A percentile compares a stretch with the other conserved stretches of the same genome.
These are phyloP conservation scores for Coronaproctus castanopsis DNA, from an alignment of 2,888 invertebrate species.

Conservation along the genomic window DNA sequence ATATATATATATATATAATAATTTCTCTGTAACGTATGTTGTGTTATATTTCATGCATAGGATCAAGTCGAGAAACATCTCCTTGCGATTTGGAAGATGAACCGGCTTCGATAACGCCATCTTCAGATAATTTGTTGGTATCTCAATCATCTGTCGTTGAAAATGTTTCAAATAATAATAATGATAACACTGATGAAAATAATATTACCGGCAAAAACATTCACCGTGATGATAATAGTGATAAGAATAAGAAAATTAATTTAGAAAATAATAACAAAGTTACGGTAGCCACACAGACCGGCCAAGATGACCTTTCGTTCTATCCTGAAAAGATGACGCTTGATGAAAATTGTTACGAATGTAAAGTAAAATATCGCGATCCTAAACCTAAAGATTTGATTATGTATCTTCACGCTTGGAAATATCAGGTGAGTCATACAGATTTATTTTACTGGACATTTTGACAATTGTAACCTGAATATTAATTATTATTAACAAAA, in stretches of 20 bases:
- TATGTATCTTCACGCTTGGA: slow-evolving; percentile 92
- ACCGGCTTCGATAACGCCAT: slow-evolving; percentile 7
- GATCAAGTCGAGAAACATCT: slow-evolving; percentile 14
- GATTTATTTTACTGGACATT: not conserved
- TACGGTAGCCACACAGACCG: slow-evolving; percentile 70
- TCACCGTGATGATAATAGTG: too few species aligned
- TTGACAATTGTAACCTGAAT: not conserved
- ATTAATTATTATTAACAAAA: too few species aligned
- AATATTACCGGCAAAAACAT: slow-evolving; percentile 26
- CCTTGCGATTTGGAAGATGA: slow-evolving; percentile 13
- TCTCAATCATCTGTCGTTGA: slow-evolving; percentile 1
- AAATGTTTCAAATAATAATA: not conserved
- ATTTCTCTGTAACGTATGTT: too few species aligned
- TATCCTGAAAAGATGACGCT: slow-evolving; percentile 49
- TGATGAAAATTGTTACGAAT: slow-evolving; percentile 80
- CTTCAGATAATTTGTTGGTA: slow-evolving; percentile 9
- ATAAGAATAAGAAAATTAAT: too few species aligned
- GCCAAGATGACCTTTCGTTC: slow-evolving; percentile 48
- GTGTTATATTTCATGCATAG: too few species aligned
- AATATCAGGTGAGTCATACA: slow-evolving; percentile 45
- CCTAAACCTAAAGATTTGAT: slow-evolving; percentile 78
- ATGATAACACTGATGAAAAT: not conserved
- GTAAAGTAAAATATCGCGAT: slow-evolving; percentile 76
- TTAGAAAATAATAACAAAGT: slow-evolving; percentile 32
- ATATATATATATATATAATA: too few species aligned